These are phyloP conservation scores for Microctenopoma steveboyesi DNA, from an alignment of 2,797 vertebrate species.

Conservation along the genomic window DNA sequence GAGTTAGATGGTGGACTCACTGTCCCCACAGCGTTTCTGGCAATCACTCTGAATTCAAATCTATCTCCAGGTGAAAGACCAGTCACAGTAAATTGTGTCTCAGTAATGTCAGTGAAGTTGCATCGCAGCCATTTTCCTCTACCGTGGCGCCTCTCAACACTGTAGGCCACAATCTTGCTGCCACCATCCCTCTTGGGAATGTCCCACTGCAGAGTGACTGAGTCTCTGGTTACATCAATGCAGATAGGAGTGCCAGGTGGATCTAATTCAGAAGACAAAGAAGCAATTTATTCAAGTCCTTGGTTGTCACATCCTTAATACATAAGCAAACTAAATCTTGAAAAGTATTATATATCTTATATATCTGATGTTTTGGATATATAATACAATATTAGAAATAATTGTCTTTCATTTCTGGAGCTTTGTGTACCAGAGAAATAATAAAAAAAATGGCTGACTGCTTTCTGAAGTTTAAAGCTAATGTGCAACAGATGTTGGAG, in stretches of 20 bases:
- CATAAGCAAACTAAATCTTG: background rate
- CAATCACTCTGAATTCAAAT: constrained; percentile 96
- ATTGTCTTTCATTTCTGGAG: too few species aligned
- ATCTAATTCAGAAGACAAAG: constrained; percentile 78
- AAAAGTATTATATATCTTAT: background rate
- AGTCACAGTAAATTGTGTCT: constrained; percentile 95
- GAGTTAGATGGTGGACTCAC: constrained; percentile 98
- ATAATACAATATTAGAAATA: too few species aligned
- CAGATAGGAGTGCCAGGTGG: constrained; percentile 96
- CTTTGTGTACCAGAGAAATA: background rate
- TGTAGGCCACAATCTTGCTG: constrained; percentile 96
- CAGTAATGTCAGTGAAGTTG: constrained; percentile 95
- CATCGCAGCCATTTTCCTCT: constrained; percentile 93
- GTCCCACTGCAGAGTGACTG: constrained; percentile 95
- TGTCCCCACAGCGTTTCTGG: constrained; percentile 97
- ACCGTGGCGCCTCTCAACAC: constrained; percentile 95
- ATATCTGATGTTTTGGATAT: too few species aligned
- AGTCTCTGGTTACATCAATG: constrained; percentile 97
- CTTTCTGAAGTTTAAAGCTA: background rate
- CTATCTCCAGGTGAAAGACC: constrained; percentile 93
- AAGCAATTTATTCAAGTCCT: background rate
- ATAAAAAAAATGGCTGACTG: background rate
- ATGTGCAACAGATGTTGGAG: background rate
- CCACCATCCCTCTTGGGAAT: constrained; percentile 93
- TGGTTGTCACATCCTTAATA: constrained; percentile 7